Evolutionary conservation across 2,888 invertebrate species (phyloP).

Genomic region (Troglohyphantes excavatus): DNA sequence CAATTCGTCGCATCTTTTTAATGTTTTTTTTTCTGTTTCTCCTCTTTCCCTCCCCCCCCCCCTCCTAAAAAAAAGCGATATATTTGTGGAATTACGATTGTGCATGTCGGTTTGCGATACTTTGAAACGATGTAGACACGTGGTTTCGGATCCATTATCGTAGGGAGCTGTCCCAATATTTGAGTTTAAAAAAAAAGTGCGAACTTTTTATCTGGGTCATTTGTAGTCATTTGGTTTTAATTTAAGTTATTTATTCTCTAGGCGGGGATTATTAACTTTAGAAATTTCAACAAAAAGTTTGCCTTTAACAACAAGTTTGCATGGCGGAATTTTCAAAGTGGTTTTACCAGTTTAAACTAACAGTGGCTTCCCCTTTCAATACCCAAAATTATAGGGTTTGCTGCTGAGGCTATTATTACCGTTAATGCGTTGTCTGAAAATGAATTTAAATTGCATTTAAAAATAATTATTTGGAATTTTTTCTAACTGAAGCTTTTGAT

Average conservation of each 20-base stretch:
- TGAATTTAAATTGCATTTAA: too few species aligned
- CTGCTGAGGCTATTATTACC: background rate
- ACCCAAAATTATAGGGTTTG: background rate
- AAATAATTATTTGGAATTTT: too few species aligned
- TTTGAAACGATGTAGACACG: conserved; percentile 5
- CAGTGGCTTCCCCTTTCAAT: background rate
- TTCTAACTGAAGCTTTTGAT: too few species aligned
- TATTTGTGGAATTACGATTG: conserved; percentile 32
- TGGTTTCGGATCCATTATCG: conserved; percentile 3
- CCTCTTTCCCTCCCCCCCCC: background rate
- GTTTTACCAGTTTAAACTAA: background rate
- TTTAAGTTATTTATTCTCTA: too few species aligned
- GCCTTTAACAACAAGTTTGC: too few species aligned
- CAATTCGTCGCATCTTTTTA: conserved; percentile 61
- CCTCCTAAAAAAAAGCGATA: conserved; percentile 17
- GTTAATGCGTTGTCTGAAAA: background rate
- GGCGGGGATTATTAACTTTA: too few species aligned
- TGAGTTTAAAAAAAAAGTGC: background rate
- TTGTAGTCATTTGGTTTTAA: too few species aligned
- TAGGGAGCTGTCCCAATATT: background rate
- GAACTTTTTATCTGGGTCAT: background rate
- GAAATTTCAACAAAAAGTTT: too few species aligned
- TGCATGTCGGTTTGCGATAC: conserved; percentile 3
- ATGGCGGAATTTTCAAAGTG: background rate
- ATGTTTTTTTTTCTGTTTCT: conserved; percentile 24